Conservation (phyloP, 64 coral and sea anemone species). For the Orbicella faveolata region DNA sequence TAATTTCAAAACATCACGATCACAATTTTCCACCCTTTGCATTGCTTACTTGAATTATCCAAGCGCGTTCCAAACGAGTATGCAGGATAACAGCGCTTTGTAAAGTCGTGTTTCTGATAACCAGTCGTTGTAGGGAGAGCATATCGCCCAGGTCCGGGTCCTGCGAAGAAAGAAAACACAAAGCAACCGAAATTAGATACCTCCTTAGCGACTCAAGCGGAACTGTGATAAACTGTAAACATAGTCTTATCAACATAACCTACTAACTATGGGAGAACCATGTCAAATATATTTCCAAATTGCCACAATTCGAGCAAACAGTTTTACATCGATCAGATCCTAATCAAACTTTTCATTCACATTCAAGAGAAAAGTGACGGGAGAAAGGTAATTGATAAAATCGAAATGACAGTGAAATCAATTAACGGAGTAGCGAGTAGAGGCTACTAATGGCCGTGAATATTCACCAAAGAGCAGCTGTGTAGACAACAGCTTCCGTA, state of each 20-base stretch:
- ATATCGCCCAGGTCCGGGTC: conserved; percentile 91
- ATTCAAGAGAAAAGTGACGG: not conserved
- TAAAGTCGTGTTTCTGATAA: conserved; percentile 65
- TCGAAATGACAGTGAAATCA: conserved; percentile 5
- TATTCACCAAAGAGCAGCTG: conserved; percentile 9
- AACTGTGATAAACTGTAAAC: not conserved
- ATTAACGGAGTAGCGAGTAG: not conserved
- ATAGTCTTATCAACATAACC: not conserved
- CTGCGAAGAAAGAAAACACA: conserved; percentile 20
- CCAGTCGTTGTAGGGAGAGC: conserved; percentile 84
- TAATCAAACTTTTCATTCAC: not conserved
- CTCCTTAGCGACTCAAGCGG: not conserved
- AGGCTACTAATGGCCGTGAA: not conserved
- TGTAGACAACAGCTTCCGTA: not conserved
- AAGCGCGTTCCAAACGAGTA: conserved; percentile 77
- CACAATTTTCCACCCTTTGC: not conserved
- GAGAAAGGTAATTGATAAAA: not conserved
- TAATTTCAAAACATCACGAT: not conserved
- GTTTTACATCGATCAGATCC: too few relatives aligned
- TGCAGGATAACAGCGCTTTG: conserved; percentile 65
- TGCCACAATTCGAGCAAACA: not conserved
- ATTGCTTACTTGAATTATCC: not conserved
- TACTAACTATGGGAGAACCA: not conserved
- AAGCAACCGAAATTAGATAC: not conserved
- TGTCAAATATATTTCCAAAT: not conserved